Conservation (phyloP, 2,113 vertebrate species). For the Neotoma lepida region DNA sequence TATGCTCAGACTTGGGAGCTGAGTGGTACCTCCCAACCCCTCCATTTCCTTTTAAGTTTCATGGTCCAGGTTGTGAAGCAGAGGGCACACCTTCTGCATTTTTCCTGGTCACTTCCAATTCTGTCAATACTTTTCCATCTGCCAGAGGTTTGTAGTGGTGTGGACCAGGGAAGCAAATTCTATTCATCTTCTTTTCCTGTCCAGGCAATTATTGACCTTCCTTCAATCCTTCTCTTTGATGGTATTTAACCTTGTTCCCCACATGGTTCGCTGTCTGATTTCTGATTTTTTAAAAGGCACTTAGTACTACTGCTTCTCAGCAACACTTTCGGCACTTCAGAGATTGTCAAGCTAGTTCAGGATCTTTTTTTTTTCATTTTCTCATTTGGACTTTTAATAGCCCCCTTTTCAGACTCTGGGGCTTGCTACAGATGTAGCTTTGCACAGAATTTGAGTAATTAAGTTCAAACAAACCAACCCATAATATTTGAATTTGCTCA, state of each 20-base stretch:
- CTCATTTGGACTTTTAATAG: slow-evolving; percentile 70
- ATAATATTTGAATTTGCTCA: slow-evolving; percentile 53
- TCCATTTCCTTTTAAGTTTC: slow-evolving; percentile 51
- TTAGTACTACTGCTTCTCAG: slow-evolving; percentile 79
- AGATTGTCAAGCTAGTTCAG: slow-evolving; percentile 73
- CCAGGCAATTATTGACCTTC: slow-evolving; percentile 86
- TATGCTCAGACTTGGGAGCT: background rate
- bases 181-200: slow-evolving; percentile 85
- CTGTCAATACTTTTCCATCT: slow-evolving; percentile 83
- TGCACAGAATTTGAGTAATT: slow-evolving; percentile 53
- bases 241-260: slow-evolving; percentile 86
- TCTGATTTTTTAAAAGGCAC: slow-evolving; percentile 85
- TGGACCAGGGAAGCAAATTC: slow-evolving; percentile 78
- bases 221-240: slow-evolving; percentile 86
- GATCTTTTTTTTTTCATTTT: slow-evolving; percentile 64
- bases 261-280: slow-evolving; percentile 84
- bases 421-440: slow-evolving; percentile 41
- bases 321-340: slow-evolving; percentile 72
- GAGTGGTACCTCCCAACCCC: background rate
- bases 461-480: background rate
- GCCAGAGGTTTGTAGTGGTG: slow-evolving; percentile 77
- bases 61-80: slow-evolving; percentile 65
- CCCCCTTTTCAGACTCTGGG: slow-evolving; percentile 60
- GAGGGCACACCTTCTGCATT: slow-evolving; percentile 79
- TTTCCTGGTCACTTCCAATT: slow-evolving; percentile 83